phyloP scores from a whole-genome alignment of 1,140 invertebrate species.

The Camponotus pennsylvanicus region DNA sequence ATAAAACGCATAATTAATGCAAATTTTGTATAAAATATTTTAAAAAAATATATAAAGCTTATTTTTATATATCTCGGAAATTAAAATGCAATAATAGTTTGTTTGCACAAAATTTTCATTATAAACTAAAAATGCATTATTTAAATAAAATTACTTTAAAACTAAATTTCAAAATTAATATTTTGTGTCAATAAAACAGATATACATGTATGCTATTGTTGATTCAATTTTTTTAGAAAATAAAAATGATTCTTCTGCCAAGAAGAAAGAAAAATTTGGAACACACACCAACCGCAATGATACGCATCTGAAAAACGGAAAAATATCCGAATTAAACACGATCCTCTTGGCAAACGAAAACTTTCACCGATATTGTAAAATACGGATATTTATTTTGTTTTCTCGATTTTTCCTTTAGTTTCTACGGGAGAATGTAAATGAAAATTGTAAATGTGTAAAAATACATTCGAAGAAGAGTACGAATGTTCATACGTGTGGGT shows the following conservation, averaged over 20 bases:
- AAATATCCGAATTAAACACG: background rate
- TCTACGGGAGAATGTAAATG: background rate
- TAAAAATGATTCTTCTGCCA: background rate
- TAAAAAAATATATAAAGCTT: background rate
- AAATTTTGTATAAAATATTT: background rate
- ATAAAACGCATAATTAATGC: background rate
- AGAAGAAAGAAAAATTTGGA: background rate
- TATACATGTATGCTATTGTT: background rate
- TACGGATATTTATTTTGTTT: background rate
- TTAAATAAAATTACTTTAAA: background rate
- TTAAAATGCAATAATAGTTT: constrained; percentile 9
- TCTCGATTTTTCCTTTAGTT: background rate
- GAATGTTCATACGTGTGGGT: too few relatives aligned
- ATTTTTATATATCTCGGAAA: background rate
- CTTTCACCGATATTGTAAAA: constrained; percentile 33
- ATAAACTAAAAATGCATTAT: background rate
- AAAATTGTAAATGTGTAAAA: constrained; percentile 5
- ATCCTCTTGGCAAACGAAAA: background rate
- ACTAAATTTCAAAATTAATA: background rate
- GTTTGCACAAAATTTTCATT: background rate
- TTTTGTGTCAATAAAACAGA: background rate
- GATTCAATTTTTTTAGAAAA: background rate
- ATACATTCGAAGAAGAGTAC: background rate
- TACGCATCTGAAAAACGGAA: background rate
- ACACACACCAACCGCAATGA: background rate